Evolutionary conservation across 2,113 vertebrate species (phyloP), one percentile per base, ranked within the genome.

Genomic region (Monarcha castaneiventris): DNA sequence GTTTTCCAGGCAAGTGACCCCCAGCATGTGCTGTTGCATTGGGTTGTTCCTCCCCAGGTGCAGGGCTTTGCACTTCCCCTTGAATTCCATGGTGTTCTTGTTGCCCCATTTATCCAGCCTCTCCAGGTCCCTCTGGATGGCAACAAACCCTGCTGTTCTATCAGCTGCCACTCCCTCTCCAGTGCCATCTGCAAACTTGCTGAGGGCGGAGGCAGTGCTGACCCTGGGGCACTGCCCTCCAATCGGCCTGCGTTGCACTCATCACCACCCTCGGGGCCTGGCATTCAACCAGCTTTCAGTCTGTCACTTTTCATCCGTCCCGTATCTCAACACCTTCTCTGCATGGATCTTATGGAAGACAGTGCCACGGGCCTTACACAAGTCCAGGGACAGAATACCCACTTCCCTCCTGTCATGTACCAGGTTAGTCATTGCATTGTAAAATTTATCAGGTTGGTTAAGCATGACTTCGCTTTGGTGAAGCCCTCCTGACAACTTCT

Each of bases 221-320:
- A 9, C 9, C 16, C 19, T 9, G 7, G 9, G 12, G 4, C n/a
- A 19, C 8, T 33, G 37, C 29, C 29, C 5, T 76, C 52, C 29
- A 33, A 0, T 4, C 12, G 25, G 14, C 4, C 2, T 13, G 14
- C 0, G 20, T 33, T 9, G 25, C 33, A 19, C 10, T n/a, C 10
- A 6, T 27, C 43, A 27, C 62, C 14, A 7, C 9, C 1, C 10
- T 56, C 19, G 25, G 37, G 16, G 16, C 19, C 30, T 71, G 32
- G 16, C 15, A 6, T 72, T 84, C 17, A 29, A 11, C 12, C 15
- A 9, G 15, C 37, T 72, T 76, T 72, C 30, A 29, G 6, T 29
- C 39, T 43, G 43, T 29, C 16, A 26, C 16, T 74, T 26, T 25
- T 66, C 17, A 67, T 13, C 26, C 6, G 3, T 13, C 32, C 32